Percentiles rank a stretch among this genome's conserved stretches.
Evolutionary conservation across 2,888 invertebrate genomes (phyloP).

Genomic region (Lycophotia porphyrea): DNA sequence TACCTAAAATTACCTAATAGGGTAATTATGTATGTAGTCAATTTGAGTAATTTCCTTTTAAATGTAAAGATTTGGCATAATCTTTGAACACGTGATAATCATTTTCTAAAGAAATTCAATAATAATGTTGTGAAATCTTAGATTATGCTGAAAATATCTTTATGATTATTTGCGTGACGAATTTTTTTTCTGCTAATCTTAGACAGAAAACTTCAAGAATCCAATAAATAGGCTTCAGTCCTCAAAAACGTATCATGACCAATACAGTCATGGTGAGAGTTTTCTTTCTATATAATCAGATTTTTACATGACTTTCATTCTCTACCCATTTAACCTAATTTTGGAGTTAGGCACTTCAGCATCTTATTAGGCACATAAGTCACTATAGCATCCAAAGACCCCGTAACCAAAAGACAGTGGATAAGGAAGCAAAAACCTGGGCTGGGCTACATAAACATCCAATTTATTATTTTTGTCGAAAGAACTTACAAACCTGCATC

Average conservation of each 20-base stretch:
- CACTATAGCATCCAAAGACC: not conserved
- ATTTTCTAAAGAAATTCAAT: constrained; percentile 13
- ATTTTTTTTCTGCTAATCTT: not conserved
- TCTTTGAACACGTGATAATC: not conserved
- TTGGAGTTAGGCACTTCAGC: not conserved
- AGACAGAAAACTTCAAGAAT: not conserved
- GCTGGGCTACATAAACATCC: not conserved
- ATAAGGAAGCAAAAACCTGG: not conserved
- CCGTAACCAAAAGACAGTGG: not conserved
- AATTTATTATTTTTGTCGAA: not conserved
- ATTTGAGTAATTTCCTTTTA: not conserved
- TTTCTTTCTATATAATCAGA: not conserved
- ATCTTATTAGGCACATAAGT: not conserved
- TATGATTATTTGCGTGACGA: not conserved
- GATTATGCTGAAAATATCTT: not conserved
- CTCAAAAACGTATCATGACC: not conserved
- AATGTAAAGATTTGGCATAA: not conserved
- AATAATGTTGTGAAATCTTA: constrained; percentile 32
- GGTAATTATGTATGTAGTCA: not conserved
- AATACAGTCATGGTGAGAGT: not conserved
- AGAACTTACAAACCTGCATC: not conserved
- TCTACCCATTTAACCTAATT: not conserved
- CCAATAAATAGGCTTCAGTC: not conserved
- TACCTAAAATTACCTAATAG: constrained; percentile 30
- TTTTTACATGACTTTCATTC: not conserved